Conservation (phyloP, 1,140 invertebrate genomes). For the Brachionus paranguensis region DNA sequence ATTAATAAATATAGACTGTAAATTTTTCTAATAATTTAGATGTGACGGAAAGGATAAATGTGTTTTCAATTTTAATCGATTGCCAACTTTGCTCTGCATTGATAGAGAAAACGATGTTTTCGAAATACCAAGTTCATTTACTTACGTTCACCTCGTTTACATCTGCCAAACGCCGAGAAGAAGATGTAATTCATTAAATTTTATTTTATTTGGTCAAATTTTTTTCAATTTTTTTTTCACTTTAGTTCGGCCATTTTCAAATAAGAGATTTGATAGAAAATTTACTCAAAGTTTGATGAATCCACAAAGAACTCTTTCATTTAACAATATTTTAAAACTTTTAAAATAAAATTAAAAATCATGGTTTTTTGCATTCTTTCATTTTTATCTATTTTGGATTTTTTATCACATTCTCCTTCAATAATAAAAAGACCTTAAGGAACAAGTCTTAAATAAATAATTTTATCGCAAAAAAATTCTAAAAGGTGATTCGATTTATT, state of each 20-base stretch:
- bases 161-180: not conserved
- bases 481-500: too few relatives aligned
- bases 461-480: too few relatives aligned
- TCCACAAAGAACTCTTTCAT: not conserved
- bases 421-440: too few relatives aligned
- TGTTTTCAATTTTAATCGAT: not conserved
- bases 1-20: not conserved
- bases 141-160: not conserved
- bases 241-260: conserved; percentile 33
- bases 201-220: not conserved
- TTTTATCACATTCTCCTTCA: too few relatives aligned
- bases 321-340: not conserved
- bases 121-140: not conserved
- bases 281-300: not conserved
- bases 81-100: not conserved
- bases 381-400: not conserved
- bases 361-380: not conserved
- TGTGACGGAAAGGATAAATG: not conserved
- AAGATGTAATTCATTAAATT: not conserved
- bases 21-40: not conserved
- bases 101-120: not conserved
- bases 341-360: not conserved
- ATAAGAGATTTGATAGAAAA: conserved; percentile 7
- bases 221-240: not conserved
- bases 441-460: too few relatives aligned